A percentile compares a stretch with the other conserved stretches of the same genome.
Evolutionary conservation across 2,113 vertebrate genomes (phyloP).

Genomic region (Philantomba maxwellii): DNA sequence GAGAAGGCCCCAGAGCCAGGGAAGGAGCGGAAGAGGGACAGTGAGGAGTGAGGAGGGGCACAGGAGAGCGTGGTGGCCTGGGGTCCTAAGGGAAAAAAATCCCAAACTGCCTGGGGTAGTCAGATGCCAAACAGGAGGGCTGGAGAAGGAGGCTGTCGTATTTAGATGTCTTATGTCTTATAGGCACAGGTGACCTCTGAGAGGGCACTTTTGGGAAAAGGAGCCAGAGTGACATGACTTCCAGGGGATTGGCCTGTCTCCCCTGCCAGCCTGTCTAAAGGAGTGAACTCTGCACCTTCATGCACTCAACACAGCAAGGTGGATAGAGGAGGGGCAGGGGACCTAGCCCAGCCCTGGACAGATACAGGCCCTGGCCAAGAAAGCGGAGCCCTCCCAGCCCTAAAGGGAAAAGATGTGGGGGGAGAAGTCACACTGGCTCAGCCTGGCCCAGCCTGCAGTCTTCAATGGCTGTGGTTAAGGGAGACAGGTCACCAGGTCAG

Average conservation of each 20-base stretch:
- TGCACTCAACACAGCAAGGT: not conserved
- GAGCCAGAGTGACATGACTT: not conserved
- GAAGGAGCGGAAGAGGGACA: not conserved
- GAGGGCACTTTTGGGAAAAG: not conserved
- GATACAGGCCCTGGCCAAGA: not conserved
- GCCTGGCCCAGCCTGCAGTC: not conserved
- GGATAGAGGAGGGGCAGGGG: not conserved
- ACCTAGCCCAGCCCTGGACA: not conserved
- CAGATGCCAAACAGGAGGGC: not conserved
- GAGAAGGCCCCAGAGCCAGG: not conserved
- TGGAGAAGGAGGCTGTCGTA: not conserved
- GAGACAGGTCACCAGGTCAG: not conserved
- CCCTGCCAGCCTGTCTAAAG: not conserved
- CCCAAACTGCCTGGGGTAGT: not conserved
- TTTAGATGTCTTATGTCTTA: not conserved
- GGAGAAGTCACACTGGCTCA: not conserved
- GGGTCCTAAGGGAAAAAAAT: not conserved
- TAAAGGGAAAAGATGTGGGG: not conserved
- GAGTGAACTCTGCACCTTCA: not conserved
- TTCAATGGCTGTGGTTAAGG: not conserved
- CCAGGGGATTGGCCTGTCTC: not conserved
- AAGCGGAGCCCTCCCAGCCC: not conserved
- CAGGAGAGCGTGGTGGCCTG: not conserved
- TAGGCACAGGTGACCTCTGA: not conserved
- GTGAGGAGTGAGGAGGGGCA: not conserved